These are phyloP conservation scores for Drosophila eugracilis DNA, from an alignment of 1,140 invertebrate genomes.

Conservation along the genomic window DNA sequence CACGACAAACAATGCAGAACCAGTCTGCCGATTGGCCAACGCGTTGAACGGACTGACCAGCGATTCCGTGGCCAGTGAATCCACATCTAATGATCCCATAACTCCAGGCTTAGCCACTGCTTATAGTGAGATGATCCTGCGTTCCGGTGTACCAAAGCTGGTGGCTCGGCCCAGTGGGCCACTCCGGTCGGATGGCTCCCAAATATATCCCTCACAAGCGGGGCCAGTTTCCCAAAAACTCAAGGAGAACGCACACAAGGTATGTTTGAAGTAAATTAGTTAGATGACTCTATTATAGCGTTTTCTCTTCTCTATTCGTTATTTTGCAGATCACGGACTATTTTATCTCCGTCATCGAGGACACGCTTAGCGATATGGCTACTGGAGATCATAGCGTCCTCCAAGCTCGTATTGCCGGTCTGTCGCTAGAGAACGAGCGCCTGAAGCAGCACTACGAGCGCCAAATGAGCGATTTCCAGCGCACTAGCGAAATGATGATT, in stretches of 20 bases:
- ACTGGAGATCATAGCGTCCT: slow-evolving; percentile 81
- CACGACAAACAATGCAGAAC: slow-evolving; percentile 12
- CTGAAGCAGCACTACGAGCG: slow-evolving; percentile 87
- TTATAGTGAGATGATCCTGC: slow-evolving; percentile 78
- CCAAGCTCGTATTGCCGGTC: slow-evolving; percentile 86
- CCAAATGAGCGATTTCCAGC: slow-evolving; percentile 85
- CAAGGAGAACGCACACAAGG: slow-evolving; percentile 85
- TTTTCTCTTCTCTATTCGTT: neutral
- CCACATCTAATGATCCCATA: slow-evolving; percentile 45
- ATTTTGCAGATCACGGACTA: slow-evolving; percentile 85
- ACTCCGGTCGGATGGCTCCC: slow-evolving; percentile 79
- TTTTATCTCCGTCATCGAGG: slow-evolving; percentile 87
- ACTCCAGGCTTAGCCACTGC: slow-evolving; percentile 72
- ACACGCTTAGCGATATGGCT: slow-evolving; percentile 86
- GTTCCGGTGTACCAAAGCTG: slow-evolving; percentile 82
- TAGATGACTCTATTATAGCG: too few relatives aligned
- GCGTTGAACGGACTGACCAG: slow-evolving; percentile 53
- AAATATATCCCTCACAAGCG: slow-evolving; percentile 82
- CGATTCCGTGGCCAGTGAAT: slow-evolving; percentile 39
- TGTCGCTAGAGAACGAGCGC: slow-evolving; percentile 88
- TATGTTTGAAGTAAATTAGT: slow-evolving; percentile 38
- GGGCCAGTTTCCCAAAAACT: slow-evolving; percentile 84
- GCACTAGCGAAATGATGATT: slow-evolving; percentile 83
- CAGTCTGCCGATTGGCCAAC: slow-evolving; percentile 41
- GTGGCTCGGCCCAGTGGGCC: slow-evolving; percentile 83